Base-by-base conservation (phyloP, 1,140 invertebrate species). In the Drosophila dunni region DNA sequence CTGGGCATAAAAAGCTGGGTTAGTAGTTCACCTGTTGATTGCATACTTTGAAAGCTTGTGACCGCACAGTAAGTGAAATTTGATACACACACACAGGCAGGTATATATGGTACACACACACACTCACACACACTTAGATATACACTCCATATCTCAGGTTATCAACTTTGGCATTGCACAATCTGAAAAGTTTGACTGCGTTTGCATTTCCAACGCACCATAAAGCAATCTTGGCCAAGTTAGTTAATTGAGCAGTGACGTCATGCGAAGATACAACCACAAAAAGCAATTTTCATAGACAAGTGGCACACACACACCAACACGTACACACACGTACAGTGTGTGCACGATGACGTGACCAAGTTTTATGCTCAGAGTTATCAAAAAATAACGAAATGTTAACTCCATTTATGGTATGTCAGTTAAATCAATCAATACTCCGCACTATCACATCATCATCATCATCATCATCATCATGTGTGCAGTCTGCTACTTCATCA, bases 11-110 rank as follows among this genome's bases (percentile, higher is more conserved):
- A 51, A 48, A 67, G 63, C 38, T 64, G 71, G 79, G 79, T 81
- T 81, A 81, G 57, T 81, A 77, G 79, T 77, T 81, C 79, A 81
- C 79, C 78, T 81, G 79, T 81, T 81, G 76, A 78, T 76, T 66
- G 69, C 66, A 69, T 62, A 45, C n/a, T 53, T 53, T 36, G 29
- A 53, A 53, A 53, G 48, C 15, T 53, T 29, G 50, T 34, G 74
- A 77, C 74, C 74, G 42, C 71, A 79, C 71, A 75, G 51, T 72
- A 45, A 67, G 40, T 74, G 75, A 62, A 80, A 80, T 75, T 79
- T 63, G 56, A 81, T 80, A 80, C 42, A 57, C 11, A 45, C 57
- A 48, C 44, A 34, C 24, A 34, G 29, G 15, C 51, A 33, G 33
- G 8, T 38, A 38, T 10, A 38, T 10, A 38, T 2, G 8, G 36